Evolutionary conservation across 2,797 vertebrate species (phyloP).

Genomic region (Spheniscus humboldti): DNA sequence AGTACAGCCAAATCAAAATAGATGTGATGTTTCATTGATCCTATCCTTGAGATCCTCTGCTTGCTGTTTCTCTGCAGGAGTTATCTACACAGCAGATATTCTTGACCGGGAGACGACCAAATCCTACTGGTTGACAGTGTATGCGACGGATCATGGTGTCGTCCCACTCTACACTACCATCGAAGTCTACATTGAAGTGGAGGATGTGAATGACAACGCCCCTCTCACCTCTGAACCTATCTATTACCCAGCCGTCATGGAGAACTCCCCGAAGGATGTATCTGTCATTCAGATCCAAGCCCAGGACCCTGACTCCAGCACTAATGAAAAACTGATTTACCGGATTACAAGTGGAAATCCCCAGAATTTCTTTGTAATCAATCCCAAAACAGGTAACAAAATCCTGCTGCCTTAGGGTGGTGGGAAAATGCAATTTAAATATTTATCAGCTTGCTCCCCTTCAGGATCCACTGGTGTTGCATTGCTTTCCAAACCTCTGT

Average conservation of each 20-base stretch:
- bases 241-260: conserved; percentile 84
- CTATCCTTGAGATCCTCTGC: not conserved
- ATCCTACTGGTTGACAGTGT: conserved; percentile 96
- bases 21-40: not conserved
- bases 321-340: conserved; percentile 82
- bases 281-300: conserved; percentile 93
- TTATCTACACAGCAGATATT: conserved; percentile 90
- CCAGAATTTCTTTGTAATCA: conserved; percentile 94
- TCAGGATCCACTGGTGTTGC: not conserved
- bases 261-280: conserved; percentile 92
- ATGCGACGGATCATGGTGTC: conserved; percentile 90
- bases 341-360: conserved; percentile 93
- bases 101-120: conserved; percentile 91
- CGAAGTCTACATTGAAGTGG: conserved; percentile 91
- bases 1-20: not conserved
- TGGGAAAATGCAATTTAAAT: not conserved
- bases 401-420: not conserved
- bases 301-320: conserved; percentile 88
- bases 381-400: conserved; percentile 86
- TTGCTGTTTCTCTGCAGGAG: conserved; percentile 73
- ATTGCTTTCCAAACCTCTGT: not conserved
- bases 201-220: conserved; percentile 94
- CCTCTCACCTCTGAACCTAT: conserved; percentile 91
- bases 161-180: conserved; percentile 89
- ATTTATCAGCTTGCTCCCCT: not conserved